Evolutionary conservation across 1,140 invertebrate species (phyloP), one percentile per base, ranked within the genome.

Genomic region (Eulimnadia texana): DNA sequence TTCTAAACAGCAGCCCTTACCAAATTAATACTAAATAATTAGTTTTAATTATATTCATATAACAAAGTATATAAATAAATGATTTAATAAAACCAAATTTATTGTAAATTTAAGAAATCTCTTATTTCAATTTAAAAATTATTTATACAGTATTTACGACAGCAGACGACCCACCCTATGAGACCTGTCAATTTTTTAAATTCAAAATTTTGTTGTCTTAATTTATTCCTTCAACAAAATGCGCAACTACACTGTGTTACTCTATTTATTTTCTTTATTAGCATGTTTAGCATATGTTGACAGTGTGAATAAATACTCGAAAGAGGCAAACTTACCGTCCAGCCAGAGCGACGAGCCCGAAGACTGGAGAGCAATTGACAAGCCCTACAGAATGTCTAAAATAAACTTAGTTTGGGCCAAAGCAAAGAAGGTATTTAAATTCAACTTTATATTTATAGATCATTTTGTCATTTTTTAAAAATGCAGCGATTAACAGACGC

Each of bases 311-410:
- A 83, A 83, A 75, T 84, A 83, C 71, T 80, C 80, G 0, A 72
- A 73, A 22, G 69, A 76, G 25, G 76, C 78, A 3, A 83, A 84
- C 69, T 72, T 27, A 62, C 66, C 60, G 9, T 58, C 58, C 11
- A 60, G 76, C 68, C 71, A 83, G 69, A 77, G 80, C 60, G 70
- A 88, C 6, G 81, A 88, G 51, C 83, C 82, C 20, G 60, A 61
- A 6, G 61, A 77, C 69, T 72, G 83, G 70, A 70, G 81, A 67
- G 77, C 80, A 60, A 70, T 88, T 6, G 81, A 87, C 52, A 84
- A 83, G 68, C 88, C 88, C 2, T 91, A 86, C 74, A 77, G 87
- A 63, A 90, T 91, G 81, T 80, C 83, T 10, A 93, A 91, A 74
- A 72, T 91, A 3, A 91, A 93, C 74, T 68, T 88, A 42, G 70